phyloP scores from a whole-genome alignment of 2,888 invertebrate species.

The Pemphredon lugubris region DNA sequence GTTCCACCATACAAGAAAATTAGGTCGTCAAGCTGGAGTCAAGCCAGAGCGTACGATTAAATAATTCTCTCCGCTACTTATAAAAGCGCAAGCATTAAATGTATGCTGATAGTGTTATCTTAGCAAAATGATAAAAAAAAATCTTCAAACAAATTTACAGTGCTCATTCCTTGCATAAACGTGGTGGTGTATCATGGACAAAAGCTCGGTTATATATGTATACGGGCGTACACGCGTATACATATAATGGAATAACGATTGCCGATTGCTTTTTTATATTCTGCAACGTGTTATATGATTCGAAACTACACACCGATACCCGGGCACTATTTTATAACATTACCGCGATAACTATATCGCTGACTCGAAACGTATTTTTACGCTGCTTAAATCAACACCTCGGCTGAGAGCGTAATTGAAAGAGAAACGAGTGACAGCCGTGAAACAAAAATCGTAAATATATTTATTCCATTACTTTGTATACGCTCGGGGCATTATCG shows the following conservation, averaged over 20 bases:
- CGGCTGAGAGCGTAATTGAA: background rate
- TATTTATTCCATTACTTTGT: conserved; percentile 1
- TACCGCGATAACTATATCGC: conserved; percentile 52
- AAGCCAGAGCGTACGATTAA: conserved; percentile 79
- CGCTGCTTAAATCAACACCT: background rate
- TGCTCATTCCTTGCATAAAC: conserved; percentile 60
- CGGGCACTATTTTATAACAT: conserved; percentile 44
- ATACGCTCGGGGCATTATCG: conserved; percentile 1
- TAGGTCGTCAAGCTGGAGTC: conserved; percentile 80
- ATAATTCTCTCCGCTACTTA: conserved; percentile 79
- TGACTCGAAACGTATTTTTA: conserved; percentile 19
- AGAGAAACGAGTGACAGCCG: background rate
- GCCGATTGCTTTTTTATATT: conserved; percentile 17
- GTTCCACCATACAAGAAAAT: conserved; percentile 70
- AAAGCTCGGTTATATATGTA: conserved; percentile 42
- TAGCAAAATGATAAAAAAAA: conserved; percentile 78
- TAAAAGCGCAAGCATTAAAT: conserved; percentile 81
- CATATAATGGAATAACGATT: conserved; percentile 39
- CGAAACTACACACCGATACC: conserved; percentile 5
- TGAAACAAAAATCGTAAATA: conserved; percentile 2
- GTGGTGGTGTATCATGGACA: conserved; percentile 29
- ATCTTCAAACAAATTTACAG: conserved; percentile 78
- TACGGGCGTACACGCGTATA: too few species aligned
- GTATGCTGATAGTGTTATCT: conserved; percentile 80
- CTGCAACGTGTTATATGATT: conserved; percentile 29